Conservation (phyloP, 2,888 invertebrate species). For the Erebia ligea region DNA sequence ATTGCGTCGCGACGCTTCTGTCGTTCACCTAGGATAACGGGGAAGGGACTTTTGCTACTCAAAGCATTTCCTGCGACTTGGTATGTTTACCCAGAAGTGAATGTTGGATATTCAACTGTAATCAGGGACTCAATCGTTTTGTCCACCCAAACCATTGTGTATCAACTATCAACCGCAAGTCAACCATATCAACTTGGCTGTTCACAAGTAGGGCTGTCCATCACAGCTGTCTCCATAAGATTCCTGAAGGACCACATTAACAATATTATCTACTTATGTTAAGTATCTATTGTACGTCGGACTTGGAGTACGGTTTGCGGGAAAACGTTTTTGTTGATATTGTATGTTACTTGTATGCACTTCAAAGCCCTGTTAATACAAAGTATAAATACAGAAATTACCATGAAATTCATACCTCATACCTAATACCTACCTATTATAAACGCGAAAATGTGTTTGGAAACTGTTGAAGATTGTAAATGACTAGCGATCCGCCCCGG, state of each 20-base stretch:
- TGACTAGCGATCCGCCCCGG: too few relatives aligned
- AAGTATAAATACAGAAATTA: too few relatives aligned
- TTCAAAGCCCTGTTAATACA: neutral
- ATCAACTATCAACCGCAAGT: neutral
- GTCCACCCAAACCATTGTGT: neutral
- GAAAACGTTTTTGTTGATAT: neutral
- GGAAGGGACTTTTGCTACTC: too few relatives aligned
- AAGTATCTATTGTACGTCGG: slow-evolving; percentile 1
- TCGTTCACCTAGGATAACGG: too few relatives aligned
- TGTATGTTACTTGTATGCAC: neutral
- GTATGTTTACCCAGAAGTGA: neutral
- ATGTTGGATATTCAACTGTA: neutral
- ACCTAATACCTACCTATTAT: too few relatives aligned
- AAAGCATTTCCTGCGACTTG: neutral
- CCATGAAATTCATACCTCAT: too few relatives aligned
- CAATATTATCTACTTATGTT: slow-evolving; percentile 5
- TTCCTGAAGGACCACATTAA: neutral
- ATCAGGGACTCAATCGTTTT: neutral
- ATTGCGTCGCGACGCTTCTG: too few relatives aligned
- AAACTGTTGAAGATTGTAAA: too few relatives aligned
- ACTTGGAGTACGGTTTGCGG: neutral
- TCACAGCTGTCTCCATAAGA: slow-evolving; percentile 1
- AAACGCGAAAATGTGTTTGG: too few relatives aligned
- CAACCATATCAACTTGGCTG: neutral
- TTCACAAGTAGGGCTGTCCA: neutral